A percentile compares a stretch with the other conserved stretches of the same genome.
phyloP scores from a whole-genome alignment of 2,797 vertebrate genomes.

The Lagodon rhomboides region DNA sequence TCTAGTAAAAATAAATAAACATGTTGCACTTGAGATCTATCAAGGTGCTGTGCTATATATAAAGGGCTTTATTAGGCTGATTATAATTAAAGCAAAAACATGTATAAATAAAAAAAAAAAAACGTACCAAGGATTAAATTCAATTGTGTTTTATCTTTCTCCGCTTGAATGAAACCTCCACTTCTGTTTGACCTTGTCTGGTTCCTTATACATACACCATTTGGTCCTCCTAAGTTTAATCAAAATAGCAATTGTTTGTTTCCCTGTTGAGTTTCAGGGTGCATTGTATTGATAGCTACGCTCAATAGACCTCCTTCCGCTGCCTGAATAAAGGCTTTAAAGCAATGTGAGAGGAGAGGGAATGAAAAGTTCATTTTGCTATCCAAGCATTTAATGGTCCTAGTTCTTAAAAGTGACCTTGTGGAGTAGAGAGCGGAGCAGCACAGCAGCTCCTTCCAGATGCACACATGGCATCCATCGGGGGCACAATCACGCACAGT shows the following conservation, averaged over 20 bases:
- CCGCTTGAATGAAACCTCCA: conserved; percentile 28
- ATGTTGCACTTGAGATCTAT: background rate
- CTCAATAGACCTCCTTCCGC: conserved; percentile 49
- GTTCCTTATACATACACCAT: conserved; percentile 19
- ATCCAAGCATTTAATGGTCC: conserved; percentile 91
- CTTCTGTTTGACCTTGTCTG: conserved; percentile 49
- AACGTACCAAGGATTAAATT: background rate
- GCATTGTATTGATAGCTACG: conserved; percentile 39
- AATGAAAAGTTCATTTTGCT: conserved; percentile 90
- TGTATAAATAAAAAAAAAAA: no score
- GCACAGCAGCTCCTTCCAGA: conserved; percentile 96
- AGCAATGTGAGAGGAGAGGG: conserved; percentile 73
- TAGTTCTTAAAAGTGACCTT: conserved; percentile 99
- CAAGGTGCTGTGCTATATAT: background rate
- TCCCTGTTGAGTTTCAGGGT: conserved; percentile 36
- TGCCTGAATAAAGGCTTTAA: conserved; percentile 53
- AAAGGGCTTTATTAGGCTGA: conserved; percentile 6
- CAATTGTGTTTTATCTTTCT: conserved; percentile 10
- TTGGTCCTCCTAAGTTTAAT: conserved; percentile 39
- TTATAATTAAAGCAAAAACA: conserved; percentile 20
- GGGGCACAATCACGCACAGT: conserved; percentile 98
- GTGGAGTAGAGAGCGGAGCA: conserved; percentile 89
- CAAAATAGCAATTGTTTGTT: conserved; percentile 44
- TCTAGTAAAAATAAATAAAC: conserved; percentile 16
- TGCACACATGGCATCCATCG: conserved; percentile 98